Conservation (phyloP, 2,888 invertebrate genomes). For the Catonia carolina region DNA sequence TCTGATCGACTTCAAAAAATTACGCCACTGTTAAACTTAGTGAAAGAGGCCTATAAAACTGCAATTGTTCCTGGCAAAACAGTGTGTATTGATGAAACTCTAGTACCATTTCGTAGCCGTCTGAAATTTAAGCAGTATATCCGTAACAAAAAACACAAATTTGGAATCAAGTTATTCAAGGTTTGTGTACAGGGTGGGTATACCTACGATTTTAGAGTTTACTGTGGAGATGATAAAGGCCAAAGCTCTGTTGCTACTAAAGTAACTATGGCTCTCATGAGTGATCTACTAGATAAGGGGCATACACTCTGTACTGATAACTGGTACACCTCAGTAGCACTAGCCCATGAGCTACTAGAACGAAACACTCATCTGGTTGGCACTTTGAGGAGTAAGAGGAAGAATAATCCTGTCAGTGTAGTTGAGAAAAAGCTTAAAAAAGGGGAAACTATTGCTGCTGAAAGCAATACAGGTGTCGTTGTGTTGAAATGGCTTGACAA, state of each 20-base stretch:
- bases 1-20: neutral
- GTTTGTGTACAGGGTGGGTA: constrained; percentile 3
- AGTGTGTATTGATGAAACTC: neutral
- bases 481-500: neutral
- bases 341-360: constrained; percentile 7
- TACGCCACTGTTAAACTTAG: neutral
- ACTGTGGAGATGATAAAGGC: neutral
- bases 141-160: neutral
- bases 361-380: neutral
- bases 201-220: constrained; percentile 6
- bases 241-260: constrained; percentile 19
- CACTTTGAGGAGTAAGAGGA: neutral
- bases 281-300: constrained; percentile 20
- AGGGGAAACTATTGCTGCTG: neutral
- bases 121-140: too few relatives aligned
- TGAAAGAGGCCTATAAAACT: neutral
- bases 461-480: neutral
- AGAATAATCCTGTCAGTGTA: neutral
- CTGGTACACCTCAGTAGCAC: constrained; percentile 26
- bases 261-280: constrained; percentile 19
- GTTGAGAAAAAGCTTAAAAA: neutral
- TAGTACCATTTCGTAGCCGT: neutral
- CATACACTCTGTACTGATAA: constrained; percentile 25
- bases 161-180: neutral
- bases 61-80: neutral